These are phyloP conservation scores for Tenthredo amoena DNA, from an alignment of 2,888 invertebrate species.

Conservation along the genomic window DNA sequence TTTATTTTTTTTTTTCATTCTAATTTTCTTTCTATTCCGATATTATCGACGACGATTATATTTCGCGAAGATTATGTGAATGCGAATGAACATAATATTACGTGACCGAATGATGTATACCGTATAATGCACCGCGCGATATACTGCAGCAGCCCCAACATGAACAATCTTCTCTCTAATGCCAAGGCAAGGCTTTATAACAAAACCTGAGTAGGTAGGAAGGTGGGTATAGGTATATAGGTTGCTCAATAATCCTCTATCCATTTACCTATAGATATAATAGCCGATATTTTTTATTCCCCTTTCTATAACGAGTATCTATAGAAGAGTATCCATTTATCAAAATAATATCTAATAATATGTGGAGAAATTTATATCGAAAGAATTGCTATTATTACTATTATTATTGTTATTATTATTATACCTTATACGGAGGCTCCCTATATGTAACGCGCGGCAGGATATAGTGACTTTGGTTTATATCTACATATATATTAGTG, in stretches of 20 bases:
- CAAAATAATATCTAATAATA: background rate
- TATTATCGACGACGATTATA: background rate
- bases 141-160: background rate
- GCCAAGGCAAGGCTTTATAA: constrained; percentile 11
- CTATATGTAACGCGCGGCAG: background rate
- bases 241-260: background rate
- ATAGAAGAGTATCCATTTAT: no score
- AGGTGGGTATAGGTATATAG: background rate
- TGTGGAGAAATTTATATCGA: no score
- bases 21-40: no score
- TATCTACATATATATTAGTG: background rate
- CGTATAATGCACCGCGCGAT: background rate
- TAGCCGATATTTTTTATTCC: background rate
- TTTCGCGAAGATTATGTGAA: background rate
- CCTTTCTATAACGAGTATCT: background rate
- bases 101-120: background rate
- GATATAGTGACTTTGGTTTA: background rate
- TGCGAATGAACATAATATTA: no score
- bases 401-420: background rate
- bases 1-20: no score
- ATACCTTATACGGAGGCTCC: background rate
- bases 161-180: background rate
- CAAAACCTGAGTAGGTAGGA: background rate
- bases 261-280: background rate
- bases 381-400: no score